A percentile compares a stretch with the other conserved stretches of the same genome.
Conservation (phyloP, 2,113 vertebrate species). For the Ginglymostoma cirratum region DNA sequence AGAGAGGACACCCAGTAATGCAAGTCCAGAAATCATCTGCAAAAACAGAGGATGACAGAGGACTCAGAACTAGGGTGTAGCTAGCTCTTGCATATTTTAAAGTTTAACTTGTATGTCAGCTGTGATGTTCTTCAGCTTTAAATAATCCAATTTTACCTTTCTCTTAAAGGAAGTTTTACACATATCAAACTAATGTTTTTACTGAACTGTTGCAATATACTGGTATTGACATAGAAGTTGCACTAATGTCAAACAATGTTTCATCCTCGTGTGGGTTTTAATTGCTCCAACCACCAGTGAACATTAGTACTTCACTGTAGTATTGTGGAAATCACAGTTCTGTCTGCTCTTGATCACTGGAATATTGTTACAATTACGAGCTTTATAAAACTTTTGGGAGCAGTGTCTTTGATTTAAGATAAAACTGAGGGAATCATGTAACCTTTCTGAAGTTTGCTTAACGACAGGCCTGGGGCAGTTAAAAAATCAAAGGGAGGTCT, state of each 20-base stretch:
- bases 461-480: background rate
- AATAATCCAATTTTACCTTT: background rate
- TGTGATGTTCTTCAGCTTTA: background rate
- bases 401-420: background rate
- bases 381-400: background rate
- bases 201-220: background rate
- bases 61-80: background rate
- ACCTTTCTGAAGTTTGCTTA: background rate
- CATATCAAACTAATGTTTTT: background rate
- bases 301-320: background rate
- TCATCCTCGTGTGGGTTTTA: background rate
- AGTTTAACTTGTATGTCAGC: background rate
- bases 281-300: background rate
- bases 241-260: background rate
- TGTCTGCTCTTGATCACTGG: background rate
- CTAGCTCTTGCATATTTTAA: background rate
- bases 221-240: background rate
- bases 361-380: background rate
- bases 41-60: background rate
- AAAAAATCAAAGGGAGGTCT: background rate
- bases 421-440: background rate
- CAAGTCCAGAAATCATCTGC: background rate
- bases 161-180: background rate
- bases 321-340: too few species aligned
- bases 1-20: background rate